phyloP scores from a whole-genome alignment of 2,797 vertebrate genomes.

The Poeciliopsis gracilis region DNA sequence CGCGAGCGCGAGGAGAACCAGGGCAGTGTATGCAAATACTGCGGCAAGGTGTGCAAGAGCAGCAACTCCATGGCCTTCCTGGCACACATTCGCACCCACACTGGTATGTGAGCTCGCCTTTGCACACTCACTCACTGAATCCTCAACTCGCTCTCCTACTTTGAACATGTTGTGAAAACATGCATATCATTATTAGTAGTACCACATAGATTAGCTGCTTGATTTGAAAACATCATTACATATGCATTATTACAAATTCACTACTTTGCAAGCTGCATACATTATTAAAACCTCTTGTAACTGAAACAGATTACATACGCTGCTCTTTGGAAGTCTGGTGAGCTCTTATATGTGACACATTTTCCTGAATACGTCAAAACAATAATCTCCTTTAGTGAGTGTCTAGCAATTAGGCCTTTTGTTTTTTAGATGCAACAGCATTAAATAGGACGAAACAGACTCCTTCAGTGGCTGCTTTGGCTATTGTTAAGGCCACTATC shows the following conservation, averaged over 20 bases:
- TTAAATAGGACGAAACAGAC: constrained; percentile 25
- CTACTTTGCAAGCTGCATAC: neutral
- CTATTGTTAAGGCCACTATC: constrained; percentile 74
- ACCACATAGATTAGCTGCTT: constrained; percentile 1
- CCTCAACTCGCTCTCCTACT: neutral
- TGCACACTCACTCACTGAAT: neutral
- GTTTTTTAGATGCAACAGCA: constrained; percentile 28
- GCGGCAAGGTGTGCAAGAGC: constrained; percentile 97
- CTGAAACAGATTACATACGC: constrained; percentile 5
- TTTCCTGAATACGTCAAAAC: constrained; percentile 14
- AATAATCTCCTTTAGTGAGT: constrained; percentile 19
- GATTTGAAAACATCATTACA: constrained; percentile 3
- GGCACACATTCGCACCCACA: constrained; percentile 97
- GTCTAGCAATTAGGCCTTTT: constrained; percentile 42
- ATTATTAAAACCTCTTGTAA: constrained; percentile 10
- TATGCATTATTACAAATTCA: constrained; percentile 6
- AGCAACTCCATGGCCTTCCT: constrained; percentile 99
- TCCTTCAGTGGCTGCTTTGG: constrained; percentile 48
- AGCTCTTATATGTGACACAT: neutral
- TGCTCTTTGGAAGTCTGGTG: neutral
- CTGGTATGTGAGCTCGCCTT: constrained; percentile 84
- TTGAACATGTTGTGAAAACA: constrained; percentile 4
- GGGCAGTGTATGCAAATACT: constrained; percentile 95
- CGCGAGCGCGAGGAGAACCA: constrained; percentile 96
- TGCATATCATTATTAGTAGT: neutral